Percentiles rank a stretch among this genome's conserved stretches.
Conservation (phyloP, 2,888 invertebrate species). For the Dynastes grantii region DNA sequence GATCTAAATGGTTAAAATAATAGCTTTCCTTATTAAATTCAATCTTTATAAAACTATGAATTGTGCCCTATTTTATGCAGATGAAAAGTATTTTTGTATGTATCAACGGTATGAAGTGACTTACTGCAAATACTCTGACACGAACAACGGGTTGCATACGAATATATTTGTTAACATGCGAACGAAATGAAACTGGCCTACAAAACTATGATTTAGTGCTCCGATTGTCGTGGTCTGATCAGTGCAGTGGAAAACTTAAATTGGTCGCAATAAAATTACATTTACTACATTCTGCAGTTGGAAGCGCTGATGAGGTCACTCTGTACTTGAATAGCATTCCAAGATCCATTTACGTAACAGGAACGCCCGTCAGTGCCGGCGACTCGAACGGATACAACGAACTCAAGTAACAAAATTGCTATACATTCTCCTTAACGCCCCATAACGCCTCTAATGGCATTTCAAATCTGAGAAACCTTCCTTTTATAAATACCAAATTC, state of each 20-base stretch:
- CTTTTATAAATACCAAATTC: constrained; percentile 61
- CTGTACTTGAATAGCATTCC: constrained; percentile 54
- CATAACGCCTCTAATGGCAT: constrained; percentile 62
- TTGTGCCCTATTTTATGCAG: too few relatives aligned
- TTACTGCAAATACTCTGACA: too few relatives aligned
- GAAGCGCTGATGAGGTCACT: constrained; percentile 55
- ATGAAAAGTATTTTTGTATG: too few relatives aligned
- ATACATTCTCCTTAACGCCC: constrained; percentile 61
- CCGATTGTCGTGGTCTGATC: constrained; percentile 35
- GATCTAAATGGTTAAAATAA: too few relatives aligned
- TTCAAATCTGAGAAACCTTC: constrained; percentile 59
- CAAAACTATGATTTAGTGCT: constrained; percentile 28
- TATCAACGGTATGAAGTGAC: too few relatives aligned
- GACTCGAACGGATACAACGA: constrained; percentile 52
- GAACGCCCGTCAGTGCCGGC: constrained; percentile 58
- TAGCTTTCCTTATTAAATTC: too few relatives aligned
- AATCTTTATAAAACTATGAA: too few relatives aligned
- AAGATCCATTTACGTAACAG: constrained; percentile 56
- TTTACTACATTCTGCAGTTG: constrained; percentile 48
- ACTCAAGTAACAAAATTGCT: constrained; percentile 55
- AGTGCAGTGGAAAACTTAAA: constrained; percentile 48
- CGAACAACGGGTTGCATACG: not conserved
- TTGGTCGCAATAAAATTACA: constrained; percentile 49
- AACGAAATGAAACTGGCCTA: not conserved
- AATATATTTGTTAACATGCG: not conserved